A percentile compares a stretch with the other conserved stretches of the same genome.
Evolutionary conservation across 2,888 invertebrate genomes (phyloP).

Genomic region (Rhabditophanes sp.): DNA sequence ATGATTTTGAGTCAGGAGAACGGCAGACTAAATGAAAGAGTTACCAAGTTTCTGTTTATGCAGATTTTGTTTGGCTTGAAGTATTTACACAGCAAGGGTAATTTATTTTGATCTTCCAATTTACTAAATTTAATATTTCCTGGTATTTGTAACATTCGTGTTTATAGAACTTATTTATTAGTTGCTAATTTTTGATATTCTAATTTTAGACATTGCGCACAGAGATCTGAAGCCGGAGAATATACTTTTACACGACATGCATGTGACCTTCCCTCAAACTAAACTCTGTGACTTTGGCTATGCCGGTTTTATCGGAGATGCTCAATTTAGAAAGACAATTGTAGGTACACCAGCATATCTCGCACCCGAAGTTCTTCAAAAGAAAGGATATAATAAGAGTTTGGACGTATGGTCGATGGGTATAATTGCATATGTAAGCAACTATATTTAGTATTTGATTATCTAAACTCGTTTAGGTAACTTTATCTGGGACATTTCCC

Average conservation of each 20-base stretch:
- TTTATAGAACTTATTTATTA: slow-evolving; percentile 52
- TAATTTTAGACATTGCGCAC: slow-evolving; percentile 22
- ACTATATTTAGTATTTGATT: background rate
- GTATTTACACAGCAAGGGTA: slow-evolving; percentile 69
- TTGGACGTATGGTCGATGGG: slow-evolving; percentile 99
- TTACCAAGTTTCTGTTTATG: slow-evolving; percentile 46
- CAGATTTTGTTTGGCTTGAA: slow-evolving; percentile 83
- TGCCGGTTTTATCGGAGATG: slow-evolving; percentile 38
- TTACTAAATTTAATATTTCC: no score
- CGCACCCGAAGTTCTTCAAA: slow-evolving; percentile 92
- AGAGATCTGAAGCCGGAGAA: slow-evolving; percentile 43
- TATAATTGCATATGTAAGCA: slow-evolving; percentile 72
- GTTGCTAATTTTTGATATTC: background rate
- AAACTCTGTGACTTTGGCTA: slow-evolving; percentile 45
- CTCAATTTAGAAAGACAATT: slow-evolving; percentile 42
- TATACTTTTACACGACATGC: slow-evolving; percentile 38
- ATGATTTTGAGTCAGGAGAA: slow-evolving; percentile 47
- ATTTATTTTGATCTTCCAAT: slow-evolving; percentile 3
- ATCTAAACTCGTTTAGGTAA: slow-evolving; percentile 45
- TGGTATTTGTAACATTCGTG: no score
- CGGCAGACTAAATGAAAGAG: slow-evolving; percentile 75
- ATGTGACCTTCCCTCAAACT: slow-evolving; percentile 41
- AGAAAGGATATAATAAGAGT: slow-evolving; percentile 93
- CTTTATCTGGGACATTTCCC: slow-evolving; percentile 88
- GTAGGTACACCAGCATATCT: slow-evolving; percentile 43